Conservation (phyloP, 2,113 vertebrate genomes). For the Fukomys damarensis region DNA sequence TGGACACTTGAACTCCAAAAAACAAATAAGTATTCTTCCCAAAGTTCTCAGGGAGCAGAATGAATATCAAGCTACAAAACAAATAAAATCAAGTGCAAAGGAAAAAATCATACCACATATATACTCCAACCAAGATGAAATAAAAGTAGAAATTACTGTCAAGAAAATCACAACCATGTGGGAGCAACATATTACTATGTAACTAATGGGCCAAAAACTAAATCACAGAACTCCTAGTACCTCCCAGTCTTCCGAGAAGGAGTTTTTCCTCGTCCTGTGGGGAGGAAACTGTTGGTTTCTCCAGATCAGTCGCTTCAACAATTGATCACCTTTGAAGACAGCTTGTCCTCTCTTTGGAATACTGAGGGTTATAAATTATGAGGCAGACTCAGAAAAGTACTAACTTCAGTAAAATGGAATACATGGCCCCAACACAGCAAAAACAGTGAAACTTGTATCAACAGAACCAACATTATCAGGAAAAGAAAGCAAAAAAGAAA, state of each 20-base stretch:
- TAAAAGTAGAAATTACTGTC: background rate
- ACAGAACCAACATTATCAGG: background rate
- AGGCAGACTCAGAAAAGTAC: background rate
- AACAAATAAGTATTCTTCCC: background rate
- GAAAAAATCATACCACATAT: background rate
- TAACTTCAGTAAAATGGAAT: background rate
- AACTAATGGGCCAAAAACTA: background rate
- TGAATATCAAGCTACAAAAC: background rate
- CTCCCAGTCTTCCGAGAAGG: background rate
- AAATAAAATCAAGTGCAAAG: background rate
- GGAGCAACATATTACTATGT: background rate
- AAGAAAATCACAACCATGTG: background rate
- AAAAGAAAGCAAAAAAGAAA: background rate
- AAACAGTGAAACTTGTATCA: background rate
- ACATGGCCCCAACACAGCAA: background rate
- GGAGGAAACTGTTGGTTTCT: background rate
- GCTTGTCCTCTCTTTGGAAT: background rate
- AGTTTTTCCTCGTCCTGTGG: background rate
- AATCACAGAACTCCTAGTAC: background rate
- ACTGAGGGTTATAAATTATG: background rate
- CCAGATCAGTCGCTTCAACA: background rate
- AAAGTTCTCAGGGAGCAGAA: background rate
- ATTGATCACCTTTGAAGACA: background rate
- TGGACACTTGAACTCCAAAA: background rate
- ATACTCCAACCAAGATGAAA: background rate